Percentiles rank a stretch among this genome's conserved stretches.
Conservation (phyloP, 2,888 invertebrate species). For the Eristalis arbustorum region DNA sequence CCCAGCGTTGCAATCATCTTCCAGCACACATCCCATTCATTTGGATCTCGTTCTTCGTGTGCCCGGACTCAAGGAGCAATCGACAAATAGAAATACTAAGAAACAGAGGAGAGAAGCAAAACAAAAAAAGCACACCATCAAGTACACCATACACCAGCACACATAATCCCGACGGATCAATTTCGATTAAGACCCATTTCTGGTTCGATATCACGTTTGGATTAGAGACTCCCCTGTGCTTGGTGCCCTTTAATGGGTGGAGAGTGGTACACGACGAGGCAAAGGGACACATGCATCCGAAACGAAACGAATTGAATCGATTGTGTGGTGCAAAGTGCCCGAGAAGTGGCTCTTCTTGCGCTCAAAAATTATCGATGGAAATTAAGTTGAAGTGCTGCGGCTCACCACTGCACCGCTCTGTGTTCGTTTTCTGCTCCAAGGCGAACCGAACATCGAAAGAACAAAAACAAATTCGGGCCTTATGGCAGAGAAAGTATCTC, state of each 20-base stretch:
- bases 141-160: too few species aligned
- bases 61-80: conserved; percentile 15
- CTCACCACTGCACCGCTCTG: conserved; percentile 24
- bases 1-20: conserved; percentile 46
- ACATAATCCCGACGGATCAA: conserved; percentile 68
- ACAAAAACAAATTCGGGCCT: neutral
- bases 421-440: neutral
- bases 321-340: conserved; percentile 45
- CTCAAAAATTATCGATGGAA: conserved; percentile 60
- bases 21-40: conserved; percentile 20
- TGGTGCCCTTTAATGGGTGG: conserved; percentile 10
- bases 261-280: neutral
- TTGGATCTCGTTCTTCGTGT: neutral
- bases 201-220: conserved; percentile 68
- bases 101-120: neutral
- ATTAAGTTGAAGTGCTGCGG: conserved; percentile 64
- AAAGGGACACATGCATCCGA: conserved; percentile 35
- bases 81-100: conserved; percentile 4
- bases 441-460: neutral
- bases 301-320: conserved; percentile 32
- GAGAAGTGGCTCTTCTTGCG: conserved; percentile 58
- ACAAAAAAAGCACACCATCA: conserved; percentile 20
- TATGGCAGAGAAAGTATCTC: conserved; percentile 24
- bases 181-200: conserved; percentile 69
- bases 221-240: conserved; percentile 59